phyloP scores from a whole-genome alignment of 2,797 vertebrate genomes.

The Pagetopsis macropterus region DNA sequence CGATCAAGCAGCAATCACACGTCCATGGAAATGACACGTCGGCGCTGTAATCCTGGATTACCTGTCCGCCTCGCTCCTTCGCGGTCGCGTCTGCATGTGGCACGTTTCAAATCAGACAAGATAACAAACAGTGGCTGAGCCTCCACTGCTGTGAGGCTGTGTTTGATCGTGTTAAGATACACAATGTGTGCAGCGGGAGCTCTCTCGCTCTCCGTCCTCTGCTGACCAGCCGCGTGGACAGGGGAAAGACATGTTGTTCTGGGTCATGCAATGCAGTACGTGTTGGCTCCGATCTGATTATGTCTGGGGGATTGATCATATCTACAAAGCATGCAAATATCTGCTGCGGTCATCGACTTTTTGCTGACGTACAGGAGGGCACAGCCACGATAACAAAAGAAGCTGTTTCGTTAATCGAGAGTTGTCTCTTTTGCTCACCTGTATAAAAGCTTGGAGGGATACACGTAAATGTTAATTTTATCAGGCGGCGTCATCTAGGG shows the following conservation, averaged over 20 bases:
- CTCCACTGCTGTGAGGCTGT: constrained; percentile 10
- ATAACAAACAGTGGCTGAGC: constrained; percentile 49
- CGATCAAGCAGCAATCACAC: constrained; percentile 41
- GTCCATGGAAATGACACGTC: constrained; percentile 66
- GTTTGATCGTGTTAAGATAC: constrained; percentile 46
- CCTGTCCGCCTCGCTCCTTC: constrained; percentile 58
- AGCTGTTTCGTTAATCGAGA: neutral
- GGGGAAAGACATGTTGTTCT: neutral
- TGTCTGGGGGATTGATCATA: constrained; percentile 7
- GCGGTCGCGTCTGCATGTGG: constrained; percentile 17
- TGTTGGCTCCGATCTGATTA: neutral
- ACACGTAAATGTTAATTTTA: neutral
- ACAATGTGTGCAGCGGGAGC: constrained; percentile 23
- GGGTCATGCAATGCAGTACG: neutral
- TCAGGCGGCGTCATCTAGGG: too few relatives aligned
- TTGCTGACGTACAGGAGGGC: neutral
- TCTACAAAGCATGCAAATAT: neutral
- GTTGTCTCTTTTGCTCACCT: neutral
- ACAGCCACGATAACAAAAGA: neutral
- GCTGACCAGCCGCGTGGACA: constrained; percentile 6
- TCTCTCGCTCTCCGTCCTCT: neutral
- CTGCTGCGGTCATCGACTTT: neutral
- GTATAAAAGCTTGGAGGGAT: rapidly evolving
- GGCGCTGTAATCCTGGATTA: constrained; percentile 77
- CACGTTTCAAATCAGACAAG: constrained; percentile 47